Evolutionary conservation across 2,113 vertebrate genomes (phyloP).

Genomic region (Hiodon tergisus): DNA sequence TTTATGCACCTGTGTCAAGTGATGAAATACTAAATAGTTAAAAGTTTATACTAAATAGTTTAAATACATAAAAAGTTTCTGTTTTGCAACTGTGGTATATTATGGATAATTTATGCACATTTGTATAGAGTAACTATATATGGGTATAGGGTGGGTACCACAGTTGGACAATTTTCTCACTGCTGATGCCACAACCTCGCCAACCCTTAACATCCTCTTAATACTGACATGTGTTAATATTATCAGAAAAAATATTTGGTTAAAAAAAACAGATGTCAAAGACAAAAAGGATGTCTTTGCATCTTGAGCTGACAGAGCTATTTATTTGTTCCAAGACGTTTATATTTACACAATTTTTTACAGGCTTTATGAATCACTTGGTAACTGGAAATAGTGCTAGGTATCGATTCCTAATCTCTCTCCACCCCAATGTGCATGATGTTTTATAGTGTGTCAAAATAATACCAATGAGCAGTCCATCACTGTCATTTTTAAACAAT

Average conservation of each 20-base stretch:
- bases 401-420: constrained; percentile 79
- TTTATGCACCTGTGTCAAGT: no score
- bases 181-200: neutral
- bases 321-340: constrained; percentile 67
- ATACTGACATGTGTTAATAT: neutral
- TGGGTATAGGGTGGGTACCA: no score
- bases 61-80: no score
- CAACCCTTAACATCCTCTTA: neutral
- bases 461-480: constrained; percentile 73
- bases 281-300: constrained; percentile 14
- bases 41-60: no score
- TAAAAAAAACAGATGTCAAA: constrained; percentile 26
- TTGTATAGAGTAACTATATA: no score
- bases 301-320: constrained; percentile 22
- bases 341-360: constrained; percentile 73
- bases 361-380: constrained; percentile 65
- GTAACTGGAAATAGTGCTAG: constrained; percentile 62
- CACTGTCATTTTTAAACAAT: constrained; percentile 81
- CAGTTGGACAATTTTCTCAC: no score
- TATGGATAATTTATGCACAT: no score
- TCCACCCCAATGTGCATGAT: constrained; percentile 73
- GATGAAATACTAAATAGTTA: no score
- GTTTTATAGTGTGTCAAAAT: constrained; percentile 79
- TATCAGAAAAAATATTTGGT: constrained; percentile 8
- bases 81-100: no score